Base-by-base conservation (phyloP, 1,140 invertebrate genomes). In the Dreissena polymorpha region DNA sequence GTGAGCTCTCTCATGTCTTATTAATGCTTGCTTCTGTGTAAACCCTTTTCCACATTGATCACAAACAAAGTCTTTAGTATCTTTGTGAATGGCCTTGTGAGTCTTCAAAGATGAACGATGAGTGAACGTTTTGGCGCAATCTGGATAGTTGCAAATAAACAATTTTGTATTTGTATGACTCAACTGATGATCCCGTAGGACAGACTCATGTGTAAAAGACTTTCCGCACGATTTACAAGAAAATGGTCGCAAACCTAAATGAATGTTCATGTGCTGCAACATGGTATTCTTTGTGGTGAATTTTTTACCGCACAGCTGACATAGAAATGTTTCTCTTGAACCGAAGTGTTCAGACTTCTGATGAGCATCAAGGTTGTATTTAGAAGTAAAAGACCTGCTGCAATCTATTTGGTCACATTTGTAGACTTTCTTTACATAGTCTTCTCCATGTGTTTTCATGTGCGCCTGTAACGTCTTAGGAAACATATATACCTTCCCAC, bases 1-100 rank as follows among this genome's bases (percentile, higher is more conserved):
- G 92, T 99, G 98, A 2, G 98, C 99, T 67, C 98, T 94, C 64
- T 99, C 94, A 92, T 99, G 98, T 0, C 89, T 73, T 72, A 87
- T 85, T 3, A 90, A 74, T 16, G 89, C 89, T 70, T 90, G 88
- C 64, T 91, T 91, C 64, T 91, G 91, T n/a, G 89, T 90, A 76
- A 92, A 93, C 3, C 86, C 86, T 68, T 88, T 75, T 0, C 88
- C 89, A 86, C 91, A 93, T 27, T 88, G 82, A 23, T 53, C 16
- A 79, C 91, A 92, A 21, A 83, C 64, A 72, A 89, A 91, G 21
- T 85, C 79, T 53, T 89, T 88, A 10, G 79, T 51, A 21, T 85
- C 78, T 60, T 75, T 74, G 79, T 92, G 91, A 81, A 91, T 89
- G 63, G 86, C 78, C 75, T 90, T 88, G 78, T 92, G 91, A 69